Evolutionary conservation across 2,888 invertebrate genomes (phyloP).

Genomic region (Mythimna pallens): DNA sequence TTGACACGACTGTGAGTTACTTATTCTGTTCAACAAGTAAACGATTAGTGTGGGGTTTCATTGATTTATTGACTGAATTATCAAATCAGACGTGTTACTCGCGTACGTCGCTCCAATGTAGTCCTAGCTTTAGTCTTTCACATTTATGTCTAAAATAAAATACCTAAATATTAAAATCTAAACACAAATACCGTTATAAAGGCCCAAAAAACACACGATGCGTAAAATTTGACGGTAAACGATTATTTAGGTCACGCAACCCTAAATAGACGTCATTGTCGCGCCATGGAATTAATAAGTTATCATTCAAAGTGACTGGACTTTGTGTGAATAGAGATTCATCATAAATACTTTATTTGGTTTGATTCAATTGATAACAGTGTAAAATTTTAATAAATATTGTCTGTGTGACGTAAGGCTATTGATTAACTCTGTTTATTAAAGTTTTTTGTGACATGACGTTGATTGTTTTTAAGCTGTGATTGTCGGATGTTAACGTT

Average conservation of each 20-base stretch:
- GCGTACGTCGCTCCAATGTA: too few species aligned
- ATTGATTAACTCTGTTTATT: conserved; percentile 44
- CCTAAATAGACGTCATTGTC: conserved; percentile 52
- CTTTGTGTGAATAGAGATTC: conserved; percentile 47
- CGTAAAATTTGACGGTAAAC: conserved; percentile 24
- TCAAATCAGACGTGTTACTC: too few species aligned
- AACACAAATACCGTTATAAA: conserved; percentile 1
- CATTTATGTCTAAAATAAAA: not conserved
- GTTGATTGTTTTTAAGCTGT: conserved; percentile 1
- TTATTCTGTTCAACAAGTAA: not conserved
- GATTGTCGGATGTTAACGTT: not conserved
- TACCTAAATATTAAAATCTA: not conserved
- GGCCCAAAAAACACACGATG: conserved; percentile 14
- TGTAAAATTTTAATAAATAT: conserved; percentile 36
- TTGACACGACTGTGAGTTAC: conserved; percentile 2
- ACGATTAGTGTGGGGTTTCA: not conserved
- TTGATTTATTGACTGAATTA: not conserved
- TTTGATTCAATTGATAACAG: conserved; percentile 50
- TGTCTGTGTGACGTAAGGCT: conserved; percentile 31
- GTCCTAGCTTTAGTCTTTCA: too few species aligned
- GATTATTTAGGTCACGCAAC: conserved; percentile 53
- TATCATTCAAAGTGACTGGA: conserved; percentile 40
- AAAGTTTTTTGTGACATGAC: conserved; percentile 13
- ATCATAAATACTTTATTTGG: conserved; percentile 41
- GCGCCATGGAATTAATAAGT: conserved; percentile 49